Base-by-base conservation (phyloP, 2,113 vertebrate species). In the Phyllopteryx taeniolatus region DNA sequence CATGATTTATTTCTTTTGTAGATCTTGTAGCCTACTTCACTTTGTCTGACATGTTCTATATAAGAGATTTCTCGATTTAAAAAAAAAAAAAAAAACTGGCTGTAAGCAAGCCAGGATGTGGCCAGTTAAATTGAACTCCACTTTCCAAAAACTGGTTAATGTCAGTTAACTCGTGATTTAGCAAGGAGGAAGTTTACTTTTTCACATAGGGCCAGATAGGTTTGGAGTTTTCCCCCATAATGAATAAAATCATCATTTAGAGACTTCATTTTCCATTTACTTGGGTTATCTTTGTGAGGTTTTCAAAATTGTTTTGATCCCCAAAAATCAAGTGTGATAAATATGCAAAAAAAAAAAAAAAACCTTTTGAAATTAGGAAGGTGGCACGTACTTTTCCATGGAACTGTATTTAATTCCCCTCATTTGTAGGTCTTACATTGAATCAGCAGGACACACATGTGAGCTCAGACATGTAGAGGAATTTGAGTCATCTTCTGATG, bases 371-470 rank as follows among this genome's bases (percentile, higher is more conserved):
- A 59, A 59, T 31, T 31, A 22, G 4, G 3, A 57, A 57, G 49
- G 19, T 15, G 19, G 15, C 15, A 5, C 15, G 1, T 57, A 27
- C 10, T 61, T 61, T 61, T 17, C 31, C 31, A 35, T 13, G 19
- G 9, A 43, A n/a, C 20, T 43, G 2, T 64, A 13, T 51, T 46
- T 8, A 33, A 47, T 44, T 22, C 6, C 70, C 42, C n/a, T 68
- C 68, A 31, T 0, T 74, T 67, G 15, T 73, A 98, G 96, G 83
- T 83, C 81, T 76, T 93, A 99, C 73, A 93, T 99, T 0, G 92
- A 94, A 70, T 93, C 93, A 4, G 94, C 92, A 2, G 98, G 96
- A 22, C 97, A 99, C 19, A 63, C 59, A 14, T 98, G 98, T 67
- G 69, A 93, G 46, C 94, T 99, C 42, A 90, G 90, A 78, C 95